These are phyloP conservation scores for Sphyrna mokarran DNA, from an alignment of 2,113 vertebrate genomes.

Conservation along the genomic window DNA sequence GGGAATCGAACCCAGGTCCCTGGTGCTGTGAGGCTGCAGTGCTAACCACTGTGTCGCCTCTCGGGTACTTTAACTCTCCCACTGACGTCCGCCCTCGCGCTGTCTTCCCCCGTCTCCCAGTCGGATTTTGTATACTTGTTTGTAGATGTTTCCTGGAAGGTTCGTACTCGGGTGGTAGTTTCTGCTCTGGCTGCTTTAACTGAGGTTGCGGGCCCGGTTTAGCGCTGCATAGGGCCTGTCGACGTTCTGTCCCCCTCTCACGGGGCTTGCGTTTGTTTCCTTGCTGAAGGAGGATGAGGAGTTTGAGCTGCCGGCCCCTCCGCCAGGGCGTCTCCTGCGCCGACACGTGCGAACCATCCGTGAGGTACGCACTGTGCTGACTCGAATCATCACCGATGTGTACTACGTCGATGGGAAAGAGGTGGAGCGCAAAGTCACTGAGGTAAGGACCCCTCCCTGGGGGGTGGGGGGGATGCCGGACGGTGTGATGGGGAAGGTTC, in stretches of 20 bases:
- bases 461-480: neutral
- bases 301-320: slow-evolving; percentile 58
- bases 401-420: slow-evolving; percentile 86
- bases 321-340: slow-evolving; percentile 58
- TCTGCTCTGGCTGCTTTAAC: neutral
- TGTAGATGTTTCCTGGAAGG: too few species aligned
- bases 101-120: neutral
- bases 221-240: neutral
- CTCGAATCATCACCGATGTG: slow-evolving; percentile 84
- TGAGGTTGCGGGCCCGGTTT: neutral
- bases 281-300: slow-evolving; percentile 59
- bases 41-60: too few species aligned
- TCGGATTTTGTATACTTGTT: neutral
- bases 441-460: slow-evolving; percentile 56
- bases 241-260: neutral
- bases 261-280: neutral
- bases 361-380: slow-evolving; percentile 85
- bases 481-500: too few species aligned
- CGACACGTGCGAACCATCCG: slow-evolving; percentile 82
- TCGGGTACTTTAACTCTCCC: neutral
- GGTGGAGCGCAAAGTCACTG: slow-evolving; percentile 81
- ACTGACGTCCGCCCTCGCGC: neutral
- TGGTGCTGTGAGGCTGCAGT: too few species aligned
- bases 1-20: too few species aligned
- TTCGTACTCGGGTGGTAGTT: too few species aligned